These are phyloP conservation scores for Netelia virgata DNA, from an alignment of 2,888 invertebrate genomes.

Conservation along the genomic window DNA sequence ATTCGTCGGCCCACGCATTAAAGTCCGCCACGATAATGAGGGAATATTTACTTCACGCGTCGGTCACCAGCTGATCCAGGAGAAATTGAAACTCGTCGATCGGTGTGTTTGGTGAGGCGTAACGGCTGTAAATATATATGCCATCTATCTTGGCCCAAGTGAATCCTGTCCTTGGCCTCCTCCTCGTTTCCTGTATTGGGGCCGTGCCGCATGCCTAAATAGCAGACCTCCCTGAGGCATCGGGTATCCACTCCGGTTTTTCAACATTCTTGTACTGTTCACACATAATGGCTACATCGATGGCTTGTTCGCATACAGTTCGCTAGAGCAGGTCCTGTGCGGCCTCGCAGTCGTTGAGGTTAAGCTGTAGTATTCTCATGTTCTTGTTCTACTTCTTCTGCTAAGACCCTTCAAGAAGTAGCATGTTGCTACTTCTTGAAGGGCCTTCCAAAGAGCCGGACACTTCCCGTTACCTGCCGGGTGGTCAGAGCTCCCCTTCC, in stretches of 20 bases:
- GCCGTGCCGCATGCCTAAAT: constrained; percentile 63
- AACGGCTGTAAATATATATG: constrained; percentile 66
- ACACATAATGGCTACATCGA: constrained; percentile 60
- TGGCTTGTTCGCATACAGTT: constrained; percentile 52
- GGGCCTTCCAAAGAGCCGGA: constrained; percentile 56
- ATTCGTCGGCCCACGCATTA: constrained; percentile 69
- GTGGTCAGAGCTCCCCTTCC: constrained; percentile 28
- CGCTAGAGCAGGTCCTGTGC: constrained; percentile 66
- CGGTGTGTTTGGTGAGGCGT: constrained; percentile 60
- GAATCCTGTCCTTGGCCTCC: constrained; percentile 60
- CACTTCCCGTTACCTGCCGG: constrained; percentile 54
- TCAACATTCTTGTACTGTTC: constrained; percentile 64
- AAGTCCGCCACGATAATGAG: constrained; percentile 71
- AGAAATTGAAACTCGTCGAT: constrained; percentile 45
- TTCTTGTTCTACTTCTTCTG: constrained; percentile 15
- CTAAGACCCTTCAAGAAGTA: no score
- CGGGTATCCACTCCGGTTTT: constrained; percentile 49
- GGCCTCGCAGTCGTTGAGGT: constrained; percentile 57
- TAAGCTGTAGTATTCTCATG: constrained; percentile 68
- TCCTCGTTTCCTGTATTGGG: constrained; percentile 55
- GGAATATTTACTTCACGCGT: constrained; percentile 50
- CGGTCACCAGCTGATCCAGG: constrained; percentile 63
- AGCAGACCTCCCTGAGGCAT: constrained; percentile 65
- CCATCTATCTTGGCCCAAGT: constrained; percentile 59
- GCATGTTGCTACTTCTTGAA: constrained; percentile 41